Conservation (phyloP, 1,140 invertebrate genomes). For the Trissolcus basalis region DNA sequence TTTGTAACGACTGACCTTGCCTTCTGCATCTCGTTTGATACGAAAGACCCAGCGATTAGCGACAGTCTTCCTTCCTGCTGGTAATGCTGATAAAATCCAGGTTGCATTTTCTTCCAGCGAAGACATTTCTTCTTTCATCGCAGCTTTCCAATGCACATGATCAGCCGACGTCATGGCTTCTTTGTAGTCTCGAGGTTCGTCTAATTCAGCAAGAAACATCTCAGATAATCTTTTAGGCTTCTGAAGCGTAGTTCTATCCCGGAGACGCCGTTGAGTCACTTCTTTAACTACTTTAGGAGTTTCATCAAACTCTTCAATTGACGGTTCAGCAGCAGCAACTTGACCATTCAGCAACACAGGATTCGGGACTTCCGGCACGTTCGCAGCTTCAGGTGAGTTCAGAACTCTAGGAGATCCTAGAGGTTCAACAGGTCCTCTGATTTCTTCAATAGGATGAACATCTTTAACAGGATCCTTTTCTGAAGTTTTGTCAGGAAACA, state of each 20-base stretch:
- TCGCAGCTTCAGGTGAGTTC: background rate
- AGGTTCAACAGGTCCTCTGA: background rate
- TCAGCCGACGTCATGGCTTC: conserved; percentile 23
- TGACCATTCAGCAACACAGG: background rate
- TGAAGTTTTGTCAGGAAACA: background rate
- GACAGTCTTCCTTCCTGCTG: conserved; percentile 10
- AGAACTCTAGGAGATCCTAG: background rate
- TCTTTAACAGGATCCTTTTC: background rate
- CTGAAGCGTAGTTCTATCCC: background rate
- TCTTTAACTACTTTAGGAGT: background rate
- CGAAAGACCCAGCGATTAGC: conserved; percentile 19
- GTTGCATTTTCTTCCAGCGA: conserved; percentile 26
- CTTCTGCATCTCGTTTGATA: conserved; percentile 13
- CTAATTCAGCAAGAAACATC: background rate
- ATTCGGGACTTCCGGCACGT: background rate
- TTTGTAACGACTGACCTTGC: conserved; percentile 15
- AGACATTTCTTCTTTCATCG: conserved; percentile 47
- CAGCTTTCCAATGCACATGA: conserved; percentile 13
- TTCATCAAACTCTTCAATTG: background rate
- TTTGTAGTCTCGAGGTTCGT: conserved; percentile 11
- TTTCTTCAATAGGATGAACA: background rate
- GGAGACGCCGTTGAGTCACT: background rate
- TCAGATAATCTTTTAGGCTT: background rate
- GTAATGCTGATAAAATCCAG: conserved; percentile 38
- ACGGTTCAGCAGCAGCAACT: background rate